A percentile compares a stretch with the other conserved stretches of the same genome.
These are phyloP conservation scores for Drosophila kurseongensis DNA, from an alignment of 1,140 invertebrate genomes.

Conservation along the genomic window DNA sequence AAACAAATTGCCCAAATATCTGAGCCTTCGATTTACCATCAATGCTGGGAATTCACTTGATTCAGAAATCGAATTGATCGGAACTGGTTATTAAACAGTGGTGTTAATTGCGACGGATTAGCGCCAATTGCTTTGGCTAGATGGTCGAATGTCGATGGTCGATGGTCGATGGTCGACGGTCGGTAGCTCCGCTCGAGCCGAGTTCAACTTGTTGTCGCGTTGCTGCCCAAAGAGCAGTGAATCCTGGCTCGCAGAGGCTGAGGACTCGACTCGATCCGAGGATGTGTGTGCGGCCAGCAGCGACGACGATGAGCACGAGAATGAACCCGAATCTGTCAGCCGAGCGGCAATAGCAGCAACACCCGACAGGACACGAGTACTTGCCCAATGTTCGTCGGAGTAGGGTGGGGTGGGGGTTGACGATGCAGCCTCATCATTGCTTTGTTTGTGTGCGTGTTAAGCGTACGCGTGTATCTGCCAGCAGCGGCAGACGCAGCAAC, in stretches of 20 bases:
- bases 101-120: slow-evolving; percentile 23
- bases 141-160: slow-evolving; percentile 1
- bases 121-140: slow-evolving; percentile 7
- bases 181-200: slow-evolving; percentile 15
- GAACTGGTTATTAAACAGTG: not conserved
- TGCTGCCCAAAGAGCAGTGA: slow-evolving; percentile 57
- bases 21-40: slow-evolving; percentile 25
- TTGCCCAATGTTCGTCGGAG: not conserved
- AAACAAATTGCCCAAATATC: slow-evolving; percentile 17
- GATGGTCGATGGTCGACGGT: slow-evolving; percentile 7
- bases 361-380: slow-evolving; percentile 14
- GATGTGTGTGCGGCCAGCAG: slow-evolving; percentile 66
- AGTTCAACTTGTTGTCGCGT: slow-evolving; percentile 79
- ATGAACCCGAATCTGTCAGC: slow-evolving; percentile 43
- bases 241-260: slow-evolving; percentile 35
- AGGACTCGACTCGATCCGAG: slow-evolving; percentile 38
- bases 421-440: slow-evolving; percentile 57
- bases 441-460: slow-evolving; percentile 65
- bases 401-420: not conserved
- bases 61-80: slow-evolving; percentile 3
- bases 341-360: slow-evolving; percentile 12
- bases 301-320: slow-evolving; percentile 74
- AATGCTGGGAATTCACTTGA: slow-evolving; percentile 3
- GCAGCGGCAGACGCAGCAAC: slow-evolving; percentile 47
- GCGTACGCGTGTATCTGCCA: slow-evolving; percentile 50